Evolutionary conservation across 2,113 vertebrate genomes (phyloP).

Genomic region (Oceanites oceanicus): DNA sequence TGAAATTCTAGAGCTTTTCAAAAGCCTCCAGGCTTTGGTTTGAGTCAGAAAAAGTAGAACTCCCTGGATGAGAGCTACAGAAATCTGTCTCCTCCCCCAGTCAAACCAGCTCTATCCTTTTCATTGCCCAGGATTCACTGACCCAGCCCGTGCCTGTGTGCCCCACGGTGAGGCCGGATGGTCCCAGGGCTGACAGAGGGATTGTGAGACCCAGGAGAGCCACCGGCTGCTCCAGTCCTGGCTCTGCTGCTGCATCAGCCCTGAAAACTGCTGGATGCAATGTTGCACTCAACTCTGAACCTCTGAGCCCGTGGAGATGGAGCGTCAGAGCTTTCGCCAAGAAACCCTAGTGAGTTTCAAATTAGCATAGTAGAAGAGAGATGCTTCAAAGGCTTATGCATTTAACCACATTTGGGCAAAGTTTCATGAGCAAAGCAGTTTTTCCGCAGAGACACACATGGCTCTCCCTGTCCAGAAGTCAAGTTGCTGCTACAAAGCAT

Average conservation of each 20-base stretch:
- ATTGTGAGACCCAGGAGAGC: neutral
- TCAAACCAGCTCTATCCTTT: neutral
- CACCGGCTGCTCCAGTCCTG: neutral
- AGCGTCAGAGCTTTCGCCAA: neutral
- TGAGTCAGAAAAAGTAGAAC: neutral
- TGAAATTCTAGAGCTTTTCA: neutral
- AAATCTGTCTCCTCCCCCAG: neutral
- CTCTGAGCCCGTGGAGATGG: neutral
- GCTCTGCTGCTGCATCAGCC: neutral
- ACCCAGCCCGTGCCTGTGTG: neutral
- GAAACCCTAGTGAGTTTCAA: neutral
- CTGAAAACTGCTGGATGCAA: neutral
- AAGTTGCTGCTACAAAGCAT: neutral
- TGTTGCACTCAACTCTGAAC: neutral
- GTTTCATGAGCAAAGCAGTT: neutral
- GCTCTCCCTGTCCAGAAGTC: neutral
- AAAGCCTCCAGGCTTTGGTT: neutral
- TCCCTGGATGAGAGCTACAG: neutral
- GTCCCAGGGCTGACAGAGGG: neutral
- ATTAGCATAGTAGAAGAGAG: neutral
- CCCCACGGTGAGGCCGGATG: neutral
- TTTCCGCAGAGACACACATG: neutral
- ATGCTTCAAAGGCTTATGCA: conserved; percentile 6
- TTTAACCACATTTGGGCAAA: neutral
- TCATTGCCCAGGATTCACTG: neutral